Evolutionary conservation across 2,113 vertebrate genomes (phyloP).

Genomic region (Burhinus oedicnemus): DNA sequence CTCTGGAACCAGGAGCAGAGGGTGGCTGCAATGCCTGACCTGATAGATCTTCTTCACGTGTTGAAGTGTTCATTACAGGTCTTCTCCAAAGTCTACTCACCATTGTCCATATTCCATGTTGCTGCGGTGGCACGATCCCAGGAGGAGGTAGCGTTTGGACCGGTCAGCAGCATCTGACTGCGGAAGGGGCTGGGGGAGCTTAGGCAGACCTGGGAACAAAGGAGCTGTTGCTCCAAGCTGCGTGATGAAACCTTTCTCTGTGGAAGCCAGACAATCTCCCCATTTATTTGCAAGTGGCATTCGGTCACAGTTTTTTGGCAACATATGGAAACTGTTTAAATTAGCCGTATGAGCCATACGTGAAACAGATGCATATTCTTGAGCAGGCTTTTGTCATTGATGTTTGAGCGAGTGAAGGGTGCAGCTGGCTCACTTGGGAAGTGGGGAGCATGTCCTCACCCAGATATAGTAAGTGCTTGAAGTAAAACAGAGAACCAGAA

Average conservation of each 20-base stretch:
- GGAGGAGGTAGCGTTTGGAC: not conserved
- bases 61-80: not conserved
- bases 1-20: not conserved
- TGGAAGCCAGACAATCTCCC: constrained; percentile 40
- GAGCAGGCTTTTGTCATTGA: not conserved
- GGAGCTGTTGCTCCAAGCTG: not conserved
- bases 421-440: constrained; percentile 48
- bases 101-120: not conserved
- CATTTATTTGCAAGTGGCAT: constrained; percentile 46
- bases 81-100: not conserved
- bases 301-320: constrained; percentile 58
- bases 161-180: not conserved
- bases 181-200: not conserved
- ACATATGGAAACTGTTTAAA: constrained; percentile 62
- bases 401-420: constrained; percentile 12
- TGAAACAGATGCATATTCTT: constrained; percentile 60
- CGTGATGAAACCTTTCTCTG: not conserved
- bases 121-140: not conserved
- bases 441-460: constrained; percentile 11
- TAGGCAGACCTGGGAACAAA: constrained; percentile 19
- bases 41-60: not conserved
- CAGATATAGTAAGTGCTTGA: not conserved
- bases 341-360: not conserved
- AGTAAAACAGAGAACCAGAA: constrained; percentile 2
- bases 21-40: not conserved